A percentile compares a stretch with the other conserved stretches of the same genome.
Conservation (phyloP, 2,888 invertebrate species). For the Zaprionus bogoriensis region DNA sequence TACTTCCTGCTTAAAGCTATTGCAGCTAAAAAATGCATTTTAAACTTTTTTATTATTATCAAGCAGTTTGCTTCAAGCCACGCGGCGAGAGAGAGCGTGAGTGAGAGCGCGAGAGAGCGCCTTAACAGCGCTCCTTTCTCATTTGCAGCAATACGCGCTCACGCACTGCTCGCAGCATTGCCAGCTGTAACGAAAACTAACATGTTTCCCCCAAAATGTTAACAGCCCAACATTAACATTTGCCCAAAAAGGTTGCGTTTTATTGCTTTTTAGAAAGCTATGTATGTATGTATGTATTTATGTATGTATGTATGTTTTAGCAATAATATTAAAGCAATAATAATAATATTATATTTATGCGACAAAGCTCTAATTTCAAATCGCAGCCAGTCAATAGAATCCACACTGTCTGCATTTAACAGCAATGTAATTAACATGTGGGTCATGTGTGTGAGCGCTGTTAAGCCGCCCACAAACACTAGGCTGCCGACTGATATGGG, state of each 20-base stretch:
- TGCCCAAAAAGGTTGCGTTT: background rate
- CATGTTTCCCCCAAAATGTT: constrained; percentile 21
- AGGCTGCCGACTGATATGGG: constrained; percentile 24
- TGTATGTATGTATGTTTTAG: too few species aligned
- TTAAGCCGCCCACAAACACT: constrained; percentile 16
- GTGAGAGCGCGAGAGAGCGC: too few species aligned
- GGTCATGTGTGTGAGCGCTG: constrained; percentile 29
- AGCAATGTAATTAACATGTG: constrained; percentile 29
- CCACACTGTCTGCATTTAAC: background rate
- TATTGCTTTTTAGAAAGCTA: too few species aligned
- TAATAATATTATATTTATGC: too few species aligned
- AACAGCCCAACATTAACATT: constrained; percentile 15
- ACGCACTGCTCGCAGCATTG: constrained; percentile 33
- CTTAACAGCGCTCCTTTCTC: background rate
- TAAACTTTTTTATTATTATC: background rate
- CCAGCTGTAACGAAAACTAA: constrained; percentile 34
- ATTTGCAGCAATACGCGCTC: constrained; percentile 4
- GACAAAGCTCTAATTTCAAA: background rate
- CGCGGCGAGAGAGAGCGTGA: constrained; percentile 12
- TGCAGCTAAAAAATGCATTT: constrained; percentile 3
- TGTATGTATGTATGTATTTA: too few species aligned
- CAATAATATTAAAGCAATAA: background rate
- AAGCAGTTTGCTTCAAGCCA: background rate
- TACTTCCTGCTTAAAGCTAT: background rate
- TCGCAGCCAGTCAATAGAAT: background rate